Evolutionary conservation across 2,113 vertebrate species (phyloP).

Genomic region (Aleadryas rufinucha): DNA sequence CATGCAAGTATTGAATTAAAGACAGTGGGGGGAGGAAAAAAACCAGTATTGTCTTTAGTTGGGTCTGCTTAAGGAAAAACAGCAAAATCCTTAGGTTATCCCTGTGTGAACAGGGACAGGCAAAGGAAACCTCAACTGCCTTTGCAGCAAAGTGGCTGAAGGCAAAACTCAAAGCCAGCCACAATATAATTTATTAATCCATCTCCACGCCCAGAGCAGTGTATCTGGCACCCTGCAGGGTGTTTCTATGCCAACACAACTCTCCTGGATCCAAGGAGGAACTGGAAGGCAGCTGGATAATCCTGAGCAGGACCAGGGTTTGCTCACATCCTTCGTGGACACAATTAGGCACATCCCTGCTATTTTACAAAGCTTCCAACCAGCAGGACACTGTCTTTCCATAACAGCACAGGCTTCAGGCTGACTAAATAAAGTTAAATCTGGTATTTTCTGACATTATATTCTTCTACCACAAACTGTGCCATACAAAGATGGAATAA

Average conservation of each 20-base stretch:
- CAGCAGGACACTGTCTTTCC: not conserved
- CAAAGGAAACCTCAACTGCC: not conserved
- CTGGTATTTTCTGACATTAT: not conserved
- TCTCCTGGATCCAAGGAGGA: rapidly evolving
- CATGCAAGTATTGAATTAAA: not conserved
- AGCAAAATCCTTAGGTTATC: not conserved
- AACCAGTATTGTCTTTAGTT: not conserved
- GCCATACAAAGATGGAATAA: not conserved
- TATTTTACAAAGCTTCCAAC: not conserved
- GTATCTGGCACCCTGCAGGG: not conserved
- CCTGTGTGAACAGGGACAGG: not conserved
- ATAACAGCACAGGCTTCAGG: not conserved
- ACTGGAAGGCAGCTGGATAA: not conserved
- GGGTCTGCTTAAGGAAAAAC: not conserved
- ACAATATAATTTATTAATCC: not conserved
- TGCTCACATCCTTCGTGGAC: not conserved
- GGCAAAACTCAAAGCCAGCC: not conserved
- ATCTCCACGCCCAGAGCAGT: not conserved
- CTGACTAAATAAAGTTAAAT: not conserved
- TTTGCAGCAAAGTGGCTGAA: not conserved
- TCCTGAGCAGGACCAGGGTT: not conserved
- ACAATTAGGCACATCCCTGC: not conserved
- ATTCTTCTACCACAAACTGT: not conserved
- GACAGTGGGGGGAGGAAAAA: not conserved
- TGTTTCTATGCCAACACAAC: not conserved